Percentiles rank a stretch among this genome's conserved stretches.
Conservation (phyloP, 2,113 vertebrate species). For the Benitochromis conjunctus region DNA sequence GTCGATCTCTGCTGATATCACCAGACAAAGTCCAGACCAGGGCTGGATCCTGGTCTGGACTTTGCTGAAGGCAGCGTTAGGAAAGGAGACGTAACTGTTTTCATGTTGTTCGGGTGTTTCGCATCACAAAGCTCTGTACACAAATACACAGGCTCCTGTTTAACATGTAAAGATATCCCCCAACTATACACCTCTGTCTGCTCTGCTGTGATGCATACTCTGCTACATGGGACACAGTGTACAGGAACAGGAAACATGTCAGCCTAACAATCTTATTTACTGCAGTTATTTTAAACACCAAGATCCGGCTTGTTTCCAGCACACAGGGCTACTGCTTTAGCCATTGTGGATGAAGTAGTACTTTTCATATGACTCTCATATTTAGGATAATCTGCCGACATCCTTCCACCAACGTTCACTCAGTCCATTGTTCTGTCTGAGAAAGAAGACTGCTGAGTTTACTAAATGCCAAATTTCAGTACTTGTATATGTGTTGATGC, state of each 20-base stretch:
- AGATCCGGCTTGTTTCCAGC: background rate
- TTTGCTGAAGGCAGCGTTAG: background rate
- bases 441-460: background rate
- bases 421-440: background rate
- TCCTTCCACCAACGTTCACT: background rate
- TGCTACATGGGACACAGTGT: background rate
- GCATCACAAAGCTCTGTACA: background rate
- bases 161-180: background rate
- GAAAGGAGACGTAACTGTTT: background rate
- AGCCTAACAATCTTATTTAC: background rate
- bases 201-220: background rate
- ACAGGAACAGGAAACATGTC: background rate
- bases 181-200: background rate
- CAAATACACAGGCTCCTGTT: background rate
- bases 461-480: background rate
- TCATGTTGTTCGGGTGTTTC: background rate
- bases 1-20: rapidly evolving
- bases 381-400: background rate
- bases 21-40: background rate
- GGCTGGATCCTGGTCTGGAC: background rate
- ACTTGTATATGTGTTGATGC: background rate
- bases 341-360: background rate
- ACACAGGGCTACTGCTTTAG: background rate
- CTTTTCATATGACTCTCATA: background rate
- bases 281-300: background rate